A percentile compares a stretch with the other conserved stretches of the same genome.
Evolutionary conservation across 2,113 vertebrate species (phyloP).

Genomic region (Vulpes ferrilata): DNA sequence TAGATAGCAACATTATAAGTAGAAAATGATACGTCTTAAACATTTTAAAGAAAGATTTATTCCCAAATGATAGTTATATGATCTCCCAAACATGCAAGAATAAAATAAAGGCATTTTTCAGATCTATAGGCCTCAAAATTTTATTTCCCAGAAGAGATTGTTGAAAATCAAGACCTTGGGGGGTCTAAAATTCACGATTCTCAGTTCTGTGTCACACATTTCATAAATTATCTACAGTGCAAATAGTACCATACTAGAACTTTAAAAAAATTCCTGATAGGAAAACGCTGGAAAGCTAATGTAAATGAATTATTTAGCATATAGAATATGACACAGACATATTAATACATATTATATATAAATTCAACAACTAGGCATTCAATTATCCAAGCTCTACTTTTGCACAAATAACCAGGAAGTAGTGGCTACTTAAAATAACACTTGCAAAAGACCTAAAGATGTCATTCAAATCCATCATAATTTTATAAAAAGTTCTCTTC

Average conservation of each 20-base stretch:
- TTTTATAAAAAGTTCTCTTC: background rate
- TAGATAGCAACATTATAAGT: background rate
- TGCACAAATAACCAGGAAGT: background rate
- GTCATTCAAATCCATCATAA: background rate
- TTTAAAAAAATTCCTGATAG: background rate
- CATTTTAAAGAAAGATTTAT: slow-evolving; percentile 7
- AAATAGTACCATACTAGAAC: background rate
- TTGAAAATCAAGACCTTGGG: background rate
- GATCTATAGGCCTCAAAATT: background rate
- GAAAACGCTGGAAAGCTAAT: background rate
- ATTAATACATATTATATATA: background rate
- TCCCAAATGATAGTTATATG: background rate
- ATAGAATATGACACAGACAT: background rate
- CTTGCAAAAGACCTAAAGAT: background rate
- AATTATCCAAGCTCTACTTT: background rate
- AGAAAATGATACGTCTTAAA: background rate
- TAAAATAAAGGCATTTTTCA: slow-evolving; percentile 43
- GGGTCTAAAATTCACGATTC: background rate
- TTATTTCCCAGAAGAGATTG: background rate
- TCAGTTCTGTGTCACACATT: background rate
- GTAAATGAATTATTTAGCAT: background rate
- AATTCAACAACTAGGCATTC: background rate
- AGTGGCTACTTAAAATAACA: slow-evolving; percentile 7
- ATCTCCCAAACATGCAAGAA: background rate
- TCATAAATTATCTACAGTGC: background rate